Evolutionary conservation across 1,140 invertebrate genomes (phyloP), one percentile per base, ranked within the genome.

Genomic region (Orchestia grillus): DNA sequence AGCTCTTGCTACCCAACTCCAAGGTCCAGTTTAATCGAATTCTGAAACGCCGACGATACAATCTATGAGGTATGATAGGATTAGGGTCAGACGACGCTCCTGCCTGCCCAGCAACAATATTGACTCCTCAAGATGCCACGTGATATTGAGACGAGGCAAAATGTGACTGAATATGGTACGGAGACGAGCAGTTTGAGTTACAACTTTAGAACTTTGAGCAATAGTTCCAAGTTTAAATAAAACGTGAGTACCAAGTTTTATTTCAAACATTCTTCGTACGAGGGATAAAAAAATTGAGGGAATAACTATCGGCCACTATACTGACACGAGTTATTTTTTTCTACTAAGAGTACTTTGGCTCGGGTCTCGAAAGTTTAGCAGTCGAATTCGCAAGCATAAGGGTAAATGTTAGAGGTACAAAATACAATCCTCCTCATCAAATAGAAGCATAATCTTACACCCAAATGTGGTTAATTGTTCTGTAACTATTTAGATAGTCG

Each of bases 1-100:
- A 3, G 28, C 62, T 77, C 62, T 23, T 44, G n/a, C 36, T 42
- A 41, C 28, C 87, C 4, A 19, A 44, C 88, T 41, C 43, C 28
- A 19, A 42, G 88, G 88, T 3, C 43, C 88, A 90, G 88, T 90
- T 90, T 90, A 90, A 90, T 90, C 88, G 41, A 90, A 90, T 90
- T 90, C 88, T 11, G 41, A 90, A 41, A 90, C 88, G 41, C 41
- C 11, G 88, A 41, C 28, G 88, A 90, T 90, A 90, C n/a, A 44
- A 43, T 90, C 88, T 42, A 90, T 41, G 43, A 90, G 88, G 42
- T 90, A 90, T 90, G 88, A 90, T 90, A 11, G 88, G 88, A 90
- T 90, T 90, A 90, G 28, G 62, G 28, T 77, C 62, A 77, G 62
- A 77, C 62, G 62, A 77, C 62, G 62, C 62, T 36, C 28, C 28